Evolutionary conservation across 2,113 vertebrate species (phyloP).

Genomic region (Eurypyga helias): DNA sequence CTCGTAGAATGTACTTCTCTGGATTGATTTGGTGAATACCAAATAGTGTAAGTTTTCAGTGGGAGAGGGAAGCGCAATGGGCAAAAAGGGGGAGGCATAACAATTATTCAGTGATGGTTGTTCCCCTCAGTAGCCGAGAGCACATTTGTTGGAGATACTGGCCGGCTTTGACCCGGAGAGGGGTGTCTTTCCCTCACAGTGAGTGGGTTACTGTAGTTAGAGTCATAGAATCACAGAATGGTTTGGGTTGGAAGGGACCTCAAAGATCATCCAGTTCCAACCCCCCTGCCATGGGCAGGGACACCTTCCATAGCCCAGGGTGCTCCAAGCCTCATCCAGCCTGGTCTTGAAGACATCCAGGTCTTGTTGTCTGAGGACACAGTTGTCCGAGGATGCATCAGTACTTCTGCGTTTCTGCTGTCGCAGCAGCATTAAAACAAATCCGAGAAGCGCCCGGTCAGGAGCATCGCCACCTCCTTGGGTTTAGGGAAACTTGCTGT

Average conservation of each 20-base stretch:
- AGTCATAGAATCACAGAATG: no score
- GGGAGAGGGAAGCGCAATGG: neutral
- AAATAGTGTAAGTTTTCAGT: neutral
- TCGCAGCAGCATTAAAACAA: neutral
- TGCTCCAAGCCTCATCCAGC: no score
- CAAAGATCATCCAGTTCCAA: no score
- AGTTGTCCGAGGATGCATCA: neutral
- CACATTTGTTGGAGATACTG: neutral
- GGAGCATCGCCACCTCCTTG: neutral
- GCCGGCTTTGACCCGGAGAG: neutral
- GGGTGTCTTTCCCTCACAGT: neutral
- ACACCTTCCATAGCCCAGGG: no score
- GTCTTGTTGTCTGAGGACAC: no score
- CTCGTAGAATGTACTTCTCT: neutral
- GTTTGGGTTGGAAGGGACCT: no score
- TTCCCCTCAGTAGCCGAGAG: neutral
- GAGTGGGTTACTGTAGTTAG: no score
- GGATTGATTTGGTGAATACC: neutral
- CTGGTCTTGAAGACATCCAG: no score
- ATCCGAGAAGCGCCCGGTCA: constrained; percentile 3
- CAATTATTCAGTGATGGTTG: neutral
- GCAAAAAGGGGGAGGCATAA: neutral
- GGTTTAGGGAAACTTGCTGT: constrained; percentile 9
- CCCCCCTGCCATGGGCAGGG: no score
- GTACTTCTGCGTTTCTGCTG: neutral